These are phyloP conservation scores for Uromys caudimaculatus DNA, from an alignment of 2,797 vertebrate species.

Conservation along the genomic window DNA sequence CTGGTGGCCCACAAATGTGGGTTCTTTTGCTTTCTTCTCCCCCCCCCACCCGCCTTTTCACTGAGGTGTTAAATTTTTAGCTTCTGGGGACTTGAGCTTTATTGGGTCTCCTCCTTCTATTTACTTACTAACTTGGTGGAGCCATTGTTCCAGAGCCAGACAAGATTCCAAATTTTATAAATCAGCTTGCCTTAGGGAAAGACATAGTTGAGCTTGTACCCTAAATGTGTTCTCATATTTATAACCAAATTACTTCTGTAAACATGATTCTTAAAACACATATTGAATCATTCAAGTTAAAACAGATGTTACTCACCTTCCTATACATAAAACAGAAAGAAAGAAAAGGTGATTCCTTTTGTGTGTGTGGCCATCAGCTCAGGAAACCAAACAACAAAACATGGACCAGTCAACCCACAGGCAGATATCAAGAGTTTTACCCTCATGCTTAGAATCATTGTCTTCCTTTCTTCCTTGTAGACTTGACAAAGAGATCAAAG, in stretches of 20 bases:
- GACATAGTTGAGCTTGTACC: conserved; percentile 63
- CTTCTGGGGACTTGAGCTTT: conserved; percentile 69
- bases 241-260: conserved; percentile 72
- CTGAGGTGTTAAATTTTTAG: conserved; percentile 78
- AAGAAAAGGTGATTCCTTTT: conserved; percentile 1
- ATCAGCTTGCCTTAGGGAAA: conserved; percentile 63
- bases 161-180: conserved; percentile 59
- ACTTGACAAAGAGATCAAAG: conserved; percentile 21
- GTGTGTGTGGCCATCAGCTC: not conserved
- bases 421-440: not conserved
- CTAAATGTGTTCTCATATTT: conserved; percentile 64
- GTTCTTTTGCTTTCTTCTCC: conserved; percentile 23
- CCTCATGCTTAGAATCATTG: not conserved
- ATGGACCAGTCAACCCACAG: not conserved
- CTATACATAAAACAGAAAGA: not conserved
- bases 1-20: conserved; percentile 69
- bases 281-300: conserved; percentile 64
- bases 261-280: conserved; percentile 61
- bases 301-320: conserved; percentile 70
- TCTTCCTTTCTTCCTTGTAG: not conserved
- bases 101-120: conserved; percentile 67
- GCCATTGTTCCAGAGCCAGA: conserved; percentile 68
- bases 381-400: not conserved
- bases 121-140: conserved; percentile 76
- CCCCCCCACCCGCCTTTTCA: conserved; percentile 70